Base-by-base conservation (phyloP, 1,140 invertebrate genomes). In the Elymnias hypermnestra region DNA sequence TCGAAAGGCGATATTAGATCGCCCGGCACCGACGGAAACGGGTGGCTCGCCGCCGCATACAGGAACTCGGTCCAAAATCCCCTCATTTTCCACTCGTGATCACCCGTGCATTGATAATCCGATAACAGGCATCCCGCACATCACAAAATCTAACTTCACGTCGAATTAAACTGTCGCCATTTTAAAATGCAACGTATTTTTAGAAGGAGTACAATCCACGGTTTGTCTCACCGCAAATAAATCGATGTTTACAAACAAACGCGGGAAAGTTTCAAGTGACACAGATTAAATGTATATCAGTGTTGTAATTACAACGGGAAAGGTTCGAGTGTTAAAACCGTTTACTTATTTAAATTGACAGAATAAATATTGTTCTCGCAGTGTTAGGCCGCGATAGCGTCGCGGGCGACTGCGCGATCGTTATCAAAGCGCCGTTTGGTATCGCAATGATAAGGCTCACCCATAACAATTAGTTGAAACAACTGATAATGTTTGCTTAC, bases 381-480 rank as follows among this genome's bases (percentile, higher is more conserved):
- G 41, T 41, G 42, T 36, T 28, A 33, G 41, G 21, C 49, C 28
- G 42, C 41, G 42, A 23, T 28, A 43, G 62, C 53, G 48, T 40
- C 46, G 46, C 46, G 53, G 51, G 45, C 48, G 48, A 77, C 76
- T 75, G 72, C 41, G 28, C 42, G 26, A 41, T 39, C 23, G 54
- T 77, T 78, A 81, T 81, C 73, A 55, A 19, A 36, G 31, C 50
- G 59, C 51, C 54, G 33, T 50, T 47, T 56, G 41, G 35, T 78
- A 77, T 75, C 69, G 49, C 53, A 23, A 9, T 65, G 78, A 79
- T 79, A 79, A 79, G 64, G 42, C 57, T 67, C 63, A 57, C 57
- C 67, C 57, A 60, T 54, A 60, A 75, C 73, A 82, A 78, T 78
- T 72, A 76, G 65, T 68, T 76, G 59, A 59, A 71, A 70, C 66